Conservation (phyloP, 2,797 vertebrate species). For the Halcyon smyrnensis region DNA sequence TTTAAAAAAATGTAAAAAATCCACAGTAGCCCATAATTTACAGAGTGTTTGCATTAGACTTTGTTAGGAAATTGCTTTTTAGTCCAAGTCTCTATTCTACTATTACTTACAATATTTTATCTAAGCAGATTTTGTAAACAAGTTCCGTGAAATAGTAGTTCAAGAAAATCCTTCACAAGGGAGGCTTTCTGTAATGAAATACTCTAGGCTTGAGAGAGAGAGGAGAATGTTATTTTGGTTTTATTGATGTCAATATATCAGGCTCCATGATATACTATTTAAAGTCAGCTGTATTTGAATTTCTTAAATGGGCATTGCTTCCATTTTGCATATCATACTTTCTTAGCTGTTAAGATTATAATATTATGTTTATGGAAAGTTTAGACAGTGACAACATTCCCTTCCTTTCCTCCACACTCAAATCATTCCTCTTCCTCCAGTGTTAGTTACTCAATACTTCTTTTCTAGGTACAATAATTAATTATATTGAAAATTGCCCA, state of each 20-base stretch:
- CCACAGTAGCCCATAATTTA: not conserved
- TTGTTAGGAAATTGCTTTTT: not conserved
- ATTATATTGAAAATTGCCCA: constrained; percentile 14
- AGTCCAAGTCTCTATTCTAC: not conserved
- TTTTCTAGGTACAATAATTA: constrained; percentile 58
- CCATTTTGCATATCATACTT: not conserved
- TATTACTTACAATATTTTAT: not conserved
- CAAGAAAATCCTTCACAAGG: not conserved
- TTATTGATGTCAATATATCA: too few relatives aligned
- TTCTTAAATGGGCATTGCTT: not conserved
- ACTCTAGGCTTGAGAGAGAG: not conserved
- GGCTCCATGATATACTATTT: too few relatives aligned
- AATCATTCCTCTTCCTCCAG: not conserved
- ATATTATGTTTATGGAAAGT: not conserved
- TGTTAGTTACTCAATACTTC: not conserved
- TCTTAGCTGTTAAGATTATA: not conserved
- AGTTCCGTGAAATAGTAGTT: not conserved
- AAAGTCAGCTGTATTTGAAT: too few relatives aligned
- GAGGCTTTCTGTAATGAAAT: not conserved
- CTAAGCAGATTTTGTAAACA: not conserved
- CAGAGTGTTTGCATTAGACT: not conserved
- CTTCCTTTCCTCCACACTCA: not conserved
- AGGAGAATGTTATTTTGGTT: not conserved
- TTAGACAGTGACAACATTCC: not conserved
- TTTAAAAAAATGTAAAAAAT: not conserved